Base-by-base conservation (phyloP, 2,888 invertebrate species). In the Conus canariensis region DNA sequence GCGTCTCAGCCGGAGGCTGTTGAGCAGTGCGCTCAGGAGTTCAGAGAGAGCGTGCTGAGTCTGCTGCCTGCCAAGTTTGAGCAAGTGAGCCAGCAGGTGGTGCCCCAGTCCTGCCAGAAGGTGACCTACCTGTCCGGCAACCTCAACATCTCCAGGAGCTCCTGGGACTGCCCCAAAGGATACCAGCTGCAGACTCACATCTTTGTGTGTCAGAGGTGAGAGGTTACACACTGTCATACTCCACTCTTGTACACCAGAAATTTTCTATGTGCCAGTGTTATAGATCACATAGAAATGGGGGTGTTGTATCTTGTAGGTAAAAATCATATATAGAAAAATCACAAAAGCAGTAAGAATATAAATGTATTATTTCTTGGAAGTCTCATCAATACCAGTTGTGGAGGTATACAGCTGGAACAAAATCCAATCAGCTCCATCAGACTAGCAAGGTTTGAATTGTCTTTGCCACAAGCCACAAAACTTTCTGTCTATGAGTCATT, bases 81-180 rank as follows among this genome's bases (percentile, higher is more conserved):
- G 19, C 87, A 74, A 70, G 60, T 64, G 60, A 14, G 60, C 16
- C n/a, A 77, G 67, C 16, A 82, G 91, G 77, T 90, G 89, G 77
- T 89, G 30, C 86, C 87, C 19, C 19, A n/a, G 14, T 74, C 74
- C 56, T 92, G 92, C 83, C 60, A 56, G 30, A 25, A 77, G 85
- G 59, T 90, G 2, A 90, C 59, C 83, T 92, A 92, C 89, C 82
- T 87, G 6, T 25, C 88, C 8, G 88, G 58, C 16, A 85, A 58
- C 45, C 90, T 87, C 82, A 90, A 92, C 19, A 58, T 92, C 25
- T 74, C 92, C 59, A 14, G 80, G 10, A 77, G 58, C 14, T 91
- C 90, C 7, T 92, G 92, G 92, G 87, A 56, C 16, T 92, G 92
- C 45, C 90, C 89, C 25, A 77, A 82, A 30, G 91, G 90, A 16